Conservation (phyloP, 2,113 vertebrate species). For the Calidris pugnax region DNA sequence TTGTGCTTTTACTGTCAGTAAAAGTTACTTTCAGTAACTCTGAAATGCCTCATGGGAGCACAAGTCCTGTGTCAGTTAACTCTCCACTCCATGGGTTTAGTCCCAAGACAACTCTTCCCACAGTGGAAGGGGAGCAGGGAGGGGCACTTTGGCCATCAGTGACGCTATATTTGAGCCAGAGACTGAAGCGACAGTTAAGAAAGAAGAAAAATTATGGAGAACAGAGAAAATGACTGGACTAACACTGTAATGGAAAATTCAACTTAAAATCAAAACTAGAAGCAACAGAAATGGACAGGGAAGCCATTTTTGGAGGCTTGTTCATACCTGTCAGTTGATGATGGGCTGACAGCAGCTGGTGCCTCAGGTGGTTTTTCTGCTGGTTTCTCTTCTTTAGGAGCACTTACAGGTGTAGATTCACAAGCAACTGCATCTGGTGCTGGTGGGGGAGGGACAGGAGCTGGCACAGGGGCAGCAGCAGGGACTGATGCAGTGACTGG, state of each 20-base stretch:
- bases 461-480: conserved; percentile 62
- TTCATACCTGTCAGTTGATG: conserved; percentile 76
- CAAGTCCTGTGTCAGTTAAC: background rate
- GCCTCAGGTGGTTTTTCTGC: conserved; percentile 75
- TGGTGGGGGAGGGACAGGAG: conserved; percentile 64
- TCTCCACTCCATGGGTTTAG: background rate
- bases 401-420: conserved; percentile 69
- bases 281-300: background rate
- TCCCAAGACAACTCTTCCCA: background rate
- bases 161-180: background rate
- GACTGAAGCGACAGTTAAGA: background rate
- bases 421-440: conserved; percentile 60
- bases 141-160: background rate
- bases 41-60: background rate
- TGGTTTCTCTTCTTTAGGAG: conserved; percentile 77
- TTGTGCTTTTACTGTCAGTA: background rate
- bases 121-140: background rate
- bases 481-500: conserved; percentile 54
- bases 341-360: conserved; percentile 64
- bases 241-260: background rate
- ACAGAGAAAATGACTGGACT: background rate
- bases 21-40: background rate
- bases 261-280: background rate
- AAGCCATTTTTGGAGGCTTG: background rate
- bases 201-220: background rate